Base-by-base conservation (phyloP, 2,113 vertebrate species). In the Ammodytes dubius region DNA sequence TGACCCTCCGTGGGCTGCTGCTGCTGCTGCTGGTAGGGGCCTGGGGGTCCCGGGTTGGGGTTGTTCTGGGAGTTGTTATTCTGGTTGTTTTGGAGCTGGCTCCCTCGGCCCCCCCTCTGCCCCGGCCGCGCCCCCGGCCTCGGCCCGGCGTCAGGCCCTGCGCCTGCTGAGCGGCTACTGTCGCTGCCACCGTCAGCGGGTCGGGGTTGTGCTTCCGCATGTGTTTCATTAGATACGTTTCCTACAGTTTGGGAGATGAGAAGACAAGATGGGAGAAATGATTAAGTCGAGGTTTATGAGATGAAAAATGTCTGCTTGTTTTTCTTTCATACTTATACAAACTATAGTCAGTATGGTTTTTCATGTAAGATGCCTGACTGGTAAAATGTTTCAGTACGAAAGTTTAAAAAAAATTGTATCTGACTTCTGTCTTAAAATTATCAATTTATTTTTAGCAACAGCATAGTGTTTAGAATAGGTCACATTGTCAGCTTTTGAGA, bases 151-250 rank as follows among this genome's bases (percentile, higher is more conserved):
- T 78, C 0, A 90, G 94, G 19, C 93, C 93, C 83, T 94, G 93
- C 43, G 94, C 92, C 88, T 93, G 93, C 88, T 95, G 94, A 53
- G 92, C 91, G 0, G 93, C 94, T 5, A 93, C 88, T 0, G 95
- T 95, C 0, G 94, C 93, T 6, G 93, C 93, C 72, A 94, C 92
- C 0, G 94, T 91, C 17, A 94, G 86, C 3, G 95, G 92, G 87
- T 96, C 95, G 0, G 97, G 97, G 95, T 99, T 99, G 95, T 99
- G 98, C 95, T 99, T 99, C 92, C 97, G 93, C 98, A 99, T 99
- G 92, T 99, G 98, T 95, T 99, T 99, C 98, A 99, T 99, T 93
- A 99, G 94, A 91, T 99, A 99, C 0, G 98, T 99, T 92, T 99
- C 98, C 98, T 99, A 86, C 9, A 59, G 52, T 27, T 50, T 43